Base-by-base conservation (phyloP, 2,888 invertebrate genomes). In the Pseudanteris insignis region DNA sequence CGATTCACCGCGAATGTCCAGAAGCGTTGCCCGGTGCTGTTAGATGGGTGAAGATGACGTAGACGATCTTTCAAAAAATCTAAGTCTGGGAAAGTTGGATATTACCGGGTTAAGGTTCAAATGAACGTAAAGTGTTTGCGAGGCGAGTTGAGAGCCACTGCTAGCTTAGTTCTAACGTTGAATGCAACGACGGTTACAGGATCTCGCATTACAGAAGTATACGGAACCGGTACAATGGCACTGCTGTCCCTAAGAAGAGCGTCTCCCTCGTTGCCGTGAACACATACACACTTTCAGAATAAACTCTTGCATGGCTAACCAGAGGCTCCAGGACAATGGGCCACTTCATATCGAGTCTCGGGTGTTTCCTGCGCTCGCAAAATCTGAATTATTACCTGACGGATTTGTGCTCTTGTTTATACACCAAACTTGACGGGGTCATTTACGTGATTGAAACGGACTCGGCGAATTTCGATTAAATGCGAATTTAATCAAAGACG, bases 181-280 rank as follows among this genome's bases (percentile, higher is more conserved):
- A 38, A 40, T 36, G 24, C 14, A 32, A 29, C 38, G 33, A 50
- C 48, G 66, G 67, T 59, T 58, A 54, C 28, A 63, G 43, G 63
- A 67, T 68, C 67, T 73, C 67, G 46, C 63, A 60, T 74, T 74
- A 73, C 72, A 67, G 68, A 71, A 70, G 67, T 71, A 66, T 66
- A 68, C 68, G 61, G 57, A 64, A 59, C 37, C 48, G 41, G 61
- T 58, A 74, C 69, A 72, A 74, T 73, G 66, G 66, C 65, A 58
- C 13, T 48, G 67, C 66, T 71, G 67, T 70, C 68, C 66, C 47
- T 57, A 65, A 66, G 67, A 44, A 32, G 40, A 47, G 41, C 63
- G 57, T 62, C 60, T 66, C 61, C 59, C 57, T 26, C 60, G 55
- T 48, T 53, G n/a, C n/a, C n/a, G n/a, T n/a, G n/a, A 61, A 63